Evolutionary conservation across 2,113 vertebrate genomes (phyloP).

Genomic region (Coregonus clupeaformis): DNA sequence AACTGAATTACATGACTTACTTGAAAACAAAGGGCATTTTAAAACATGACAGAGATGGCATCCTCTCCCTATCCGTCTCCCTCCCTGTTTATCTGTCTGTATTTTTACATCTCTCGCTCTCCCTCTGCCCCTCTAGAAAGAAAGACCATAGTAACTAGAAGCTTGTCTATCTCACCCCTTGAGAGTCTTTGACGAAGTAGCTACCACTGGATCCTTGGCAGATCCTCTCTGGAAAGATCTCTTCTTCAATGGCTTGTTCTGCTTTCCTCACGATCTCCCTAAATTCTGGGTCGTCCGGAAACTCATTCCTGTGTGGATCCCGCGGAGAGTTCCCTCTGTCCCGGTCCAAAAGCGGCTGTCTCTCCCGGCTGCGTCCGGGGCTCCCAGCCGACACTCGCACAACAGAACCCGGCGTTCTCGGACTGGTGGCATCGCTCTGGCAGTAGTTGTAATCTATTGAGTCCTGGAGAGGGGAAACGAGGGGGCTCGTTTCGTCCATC

Average conservation of each 20-base stretch:
- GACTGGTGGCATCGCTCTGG: conserved; percentile 70
- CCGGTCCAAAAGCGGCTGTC: conserved; percentile 84
- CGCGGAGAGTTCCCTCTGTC: conserved; percentile 67
- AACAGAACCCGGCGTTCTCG: conserved; percentile 78
- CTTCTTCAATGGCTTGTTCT: conserved; percentile 88
- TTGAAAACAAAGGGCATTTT: too few species aligned
- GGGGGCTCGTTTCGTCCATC: conserved; percentile 92
- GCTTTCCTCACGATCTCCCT: conserved; percentile 88
- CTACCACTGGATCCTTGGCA: conserved; percentile 98
- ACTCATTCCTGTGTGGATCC: conserved; percentile 83
- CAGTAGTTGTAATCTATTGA: conserved; percentile 77
- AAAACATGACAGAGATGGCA: neutral
- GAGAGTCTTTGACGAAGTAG: conserved; percentile 95
- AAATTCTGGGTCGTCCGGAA: conserved; percentile 94
- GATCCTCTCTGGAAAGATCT: conserved; percentile 94
- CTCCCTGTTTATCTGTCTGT: neutral
- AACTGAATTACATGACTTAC: too few species aligned
- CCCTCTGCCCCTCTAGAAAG: neutral
- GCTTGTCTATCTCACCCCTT: conserved; percentile 81
- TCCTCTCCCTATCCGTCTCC: neutral
- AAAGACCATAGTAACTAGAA: neutral
- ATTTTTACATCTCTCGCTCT: too few species aligned
- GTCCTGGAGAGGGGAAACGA: conserved; percentile 87
- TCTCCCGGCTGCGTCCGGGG: conserved; percentile 79
- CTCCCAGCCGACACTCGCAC: conserved; percentile 77